These are phyloP conservation scores for Drosophila seguyi DNA, from an alignment of 1,140 invertebrate genomes.

Conservation along the genomic window DNA sequence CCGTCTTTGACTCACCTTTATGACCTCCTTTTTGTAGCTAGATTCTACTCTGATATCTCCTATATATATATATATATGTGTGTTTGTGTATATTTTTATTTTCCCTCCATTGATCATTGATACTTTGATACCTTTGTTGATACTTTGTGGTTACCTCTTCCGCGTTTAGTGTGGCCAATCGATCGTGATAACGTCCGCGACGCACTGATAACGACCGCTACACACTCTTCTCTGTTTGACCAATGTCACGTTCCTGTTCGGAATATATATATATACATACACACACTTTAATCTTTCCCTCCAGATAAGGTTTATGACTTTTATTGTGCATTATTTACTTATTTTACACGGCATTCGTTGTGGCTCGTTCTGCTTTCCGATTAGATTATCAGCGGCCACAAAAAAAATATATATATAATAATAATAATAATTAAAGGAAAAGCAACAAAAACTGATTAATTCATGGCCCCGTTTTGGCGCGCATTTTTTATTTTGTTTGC, in stretches of 20 bases:
- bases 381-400: slow-evolving; percentile 29
- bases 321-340: slow-evolving; percentile 34
- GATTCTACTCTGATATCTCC: not conserved
- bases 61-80: not conserved
- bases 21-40: slow-evolving; percentile 8
- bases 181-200: slow-evolving; percentile 9
- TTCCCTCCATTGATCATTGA: slow-evolving; percentile 9
- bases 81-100: not conserved
- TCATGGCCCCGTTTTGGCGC: slow-evolving; percentile 52
- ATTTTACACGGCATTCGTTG: slow-evolving; percentile 17
- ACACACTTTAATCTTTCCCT: slow-evolving; percentile 3
- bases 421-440: slow-evolving; percentile 2
- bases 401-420: slow-evolving; percentile 18
- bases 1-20: slow-evolving; percentile 5
- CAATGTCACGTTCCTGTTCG: slow-evolving; percentile 43
- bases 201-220: not conserved
- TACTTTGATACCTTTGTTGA: not conserved
- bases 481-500: slow-evolving; percentile 16
- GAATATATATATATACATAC: slow-evolving; percentile 5
- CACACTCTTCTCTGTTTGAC: slow-evolving; percentile 7
- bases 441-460: slow-evolving; percentile 28
- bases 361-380: slow-evolving; percentile 29
- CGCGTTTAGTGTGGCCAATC: slow-evolving; percentile 27
- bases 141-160: slow-evolving; percentile 18
- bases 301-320: slow-evolving; percentile 40